Conservation (phyloP, 2,888 invertebrate genomes). For the Andrena minutula region DNA sequence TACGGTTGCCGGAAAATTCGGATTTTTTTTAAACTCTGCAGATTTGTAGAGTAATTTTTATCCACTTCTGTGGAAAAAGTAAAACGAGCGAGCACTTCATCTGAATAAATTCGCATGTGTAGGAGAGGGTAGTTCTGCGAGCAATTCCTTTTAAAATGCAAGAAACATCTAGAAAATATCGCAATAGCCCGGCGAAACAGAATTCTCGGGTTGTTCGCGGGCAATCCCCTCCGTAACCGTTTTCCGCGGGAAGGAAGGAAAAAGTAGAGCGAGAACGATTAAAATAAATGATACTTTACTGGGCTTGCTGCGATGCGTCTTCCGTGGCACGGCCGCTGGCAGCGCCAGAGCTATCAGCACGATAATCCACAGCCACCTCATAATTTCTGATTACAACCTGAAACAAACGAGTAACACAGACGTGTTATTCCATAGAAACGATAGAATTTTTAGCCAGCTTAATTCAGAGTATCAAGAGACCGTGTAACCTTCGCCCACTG, state of each 20-base stretch:
- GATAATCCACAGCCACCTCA: slow-evolving; percentile 79
- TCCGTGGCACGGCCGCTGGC: slow-evolving; percentile 78
- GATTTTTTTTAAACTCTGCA: no score
- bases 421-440: slow-evolving; percentile 20
- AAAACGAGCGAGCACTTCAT: no score
- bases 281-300: slow-evolving; percentile 74
- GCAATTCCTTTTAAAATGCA: neutral
- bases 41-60: no score
- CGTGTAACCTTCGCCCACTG: neutral
- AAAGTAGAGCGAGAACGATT: slow-evolving; percentile 4
- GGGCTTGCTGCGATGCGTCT: slow-evolving; percentile 79
- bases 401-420: slow-evolving; percentile 46
- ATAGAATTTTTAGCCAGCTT: neutral
- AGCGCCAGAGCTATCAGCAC: slow-evolving; percentile 75
- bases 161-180: neutral
- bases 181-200: neutral
- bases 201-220: slow-evolving; percentile 3
- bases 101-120: no score
- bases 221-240: neutral
- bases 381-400: slow-evolving; percentile 67
- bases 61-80: no score
- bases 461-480: neutral
- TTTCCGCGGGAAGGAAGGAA: neutral
- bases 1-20: no score
- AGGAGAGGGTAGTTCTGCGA: no score